Evolutionary conservation across 2,113 vertebrate genomes (phyloP).

Genomic region (Gnathonemus echidnorhynchus): DNA sequence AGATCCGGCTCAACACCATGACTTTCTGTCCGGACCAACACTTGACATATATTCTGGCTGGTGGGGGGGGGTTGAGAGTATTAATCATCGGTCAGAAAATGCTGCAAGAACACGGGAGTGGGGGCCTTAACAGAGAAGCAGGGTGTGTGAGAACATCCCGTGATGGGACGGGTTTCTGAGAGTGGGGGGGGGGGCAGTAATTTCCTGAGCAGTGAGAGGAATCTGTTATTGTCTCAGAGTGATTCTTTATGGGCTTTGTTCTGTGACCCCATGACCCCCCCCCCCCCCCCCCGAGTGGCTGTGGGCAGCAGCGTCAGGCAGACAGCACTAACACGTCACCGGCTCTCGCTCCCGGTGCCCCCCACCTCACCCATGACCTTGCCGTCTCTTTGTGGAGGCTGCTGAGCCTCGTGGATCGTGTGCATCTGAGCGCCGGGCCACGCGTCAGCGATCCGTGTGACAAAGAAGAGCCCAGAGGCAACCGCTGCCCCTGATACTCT

Average conservation of each 20-base stretch:
- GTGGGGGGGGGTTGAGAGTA: neutral
- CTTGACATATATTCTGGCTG: neutral
- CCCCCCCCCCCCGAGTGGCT: neutral
- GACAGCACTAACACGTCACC: neutral
- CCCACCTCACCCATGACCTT: neutral
- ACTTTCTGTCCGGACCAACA: neutral
- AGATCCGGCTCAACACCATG: too few relatives aligned
- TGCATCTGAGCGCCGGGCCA: neutral
- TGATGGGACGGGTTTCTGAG: neutral
- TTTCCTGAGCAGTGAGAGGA: neutral
- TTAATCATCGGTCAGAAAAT: neutral
- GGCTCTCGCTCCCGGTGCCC: neutral
- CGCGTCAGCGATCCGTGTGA: neutral
- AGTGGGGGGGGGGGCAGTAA: neutral
- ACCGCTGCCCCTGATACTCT: neutral
- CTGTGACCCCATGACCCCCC: neutral
- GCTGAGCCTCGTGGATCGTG: too few relatives aligned
- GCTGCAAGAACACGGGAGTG: neutral
- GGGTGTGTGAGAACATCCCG: neutral
- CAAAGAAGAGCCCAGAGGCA: neutral
- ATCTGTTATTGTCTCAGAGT: neutral
- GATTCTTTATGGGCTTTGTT: neutral
- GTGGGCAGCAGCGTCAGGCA: neutral
- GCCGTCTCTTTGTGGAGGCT: neutral
- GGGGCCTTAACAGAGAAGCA: neutral